Evolutionary conservation across 1,140 invertebrate genomes (phyloP), one percentile per base, ranked within the genome.

Genomic region (Dendroctonus ponderosae): DNA sequence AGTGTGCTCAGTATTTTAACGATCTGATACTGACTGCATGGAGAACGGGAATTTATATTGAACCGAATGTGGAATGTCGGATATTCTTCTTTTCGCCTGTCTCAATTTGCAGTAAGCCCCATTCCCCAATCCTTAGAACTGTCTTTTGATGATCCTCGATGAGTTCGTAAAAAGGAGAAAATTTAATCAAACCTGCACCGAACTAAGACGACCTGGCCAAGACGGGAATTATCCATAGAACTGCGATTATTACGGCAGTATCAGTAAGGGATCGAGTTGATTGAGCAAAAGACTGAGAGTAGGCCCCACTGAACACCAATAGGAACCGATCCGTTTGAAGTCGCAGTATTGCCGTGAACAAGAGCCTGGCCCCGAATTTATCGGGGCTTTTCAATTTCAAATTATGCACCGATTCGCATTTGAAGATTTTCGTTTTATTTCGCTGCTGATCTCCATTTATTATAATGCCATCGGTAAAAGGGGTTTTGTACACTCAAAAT

Each of bases 101-200:
- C 11, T 51, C 50, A 8, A 51, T 12, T 51, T 26, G 50, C 14
- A 51, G 15, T 51, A 51, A 51, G 5, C 50, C 50, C 15, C 50
- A 12, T 51, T 51, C 15, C 50, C 15, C 7, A 51, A 51, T 8
- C 11, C 11, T 3, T 11, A 59, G 46, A 48, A 60, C 49, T 12
- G 40, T 60, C 39, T 40, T 63, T 54, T 63, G 40, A 54, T 63
- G 39, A 54, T 54, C 11, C 41, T 26, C 7, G 8, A 37, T 7
- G 50, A 53, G 26, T 54, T 15, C 39, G 66, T 53, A 70, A 66
- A 70, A 63, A 59, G 48, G 26, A 38, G 37, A 15, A 64, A 70
- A 70, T 70, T 67, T 67, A 70, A 70, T 70, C 60, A 70, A 65
- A 61, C 53, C 57, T 64, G 44, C 63, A 41, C 62, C 59, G 48